Evolutionary conservation across 2,888 invertebrate genomes (phyloP).

Genomic region (Eurois occulta): DNA sequence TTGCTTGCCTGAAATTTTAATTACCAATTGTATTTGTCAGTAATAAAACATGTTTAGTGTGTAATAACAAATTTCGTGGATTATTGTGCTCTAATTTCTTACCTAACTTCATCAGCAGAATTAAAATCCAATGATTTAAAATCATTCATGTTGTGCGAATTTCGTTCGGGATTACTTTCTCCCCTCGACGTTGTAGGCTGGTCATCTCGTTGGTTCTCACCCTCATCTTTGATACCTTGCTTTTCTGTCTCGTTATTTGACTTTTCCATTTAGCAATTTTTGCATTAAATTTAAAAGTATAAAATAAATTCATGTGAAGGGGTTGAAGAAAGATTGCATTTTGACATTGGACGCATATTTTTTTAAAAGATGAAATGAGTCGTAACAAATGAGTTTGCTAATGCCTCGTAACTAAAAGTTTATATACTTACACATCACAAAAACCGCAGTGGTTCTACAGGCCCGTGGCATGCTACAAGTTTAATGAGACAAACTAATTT

Average conservation of each 20-base stretch:
- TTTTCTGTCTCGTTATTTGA: constrained; percentile 20
- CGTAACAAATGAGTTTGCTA: constrained; percentile 27
- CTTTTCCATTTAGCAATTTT: constrained; percentile 47
- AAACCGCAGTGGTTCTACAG: background rate
- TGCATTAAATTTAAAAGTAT: constrained; percentile 19
- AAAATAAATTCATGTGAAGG: constrained; percentile 12
- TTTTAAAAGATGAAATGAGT: background rate
- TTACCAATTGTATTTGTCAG: background rate
- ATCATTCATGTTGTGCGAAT: constrained; percentile 67
- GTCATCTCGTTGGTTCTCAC: constrained; percentile 28
- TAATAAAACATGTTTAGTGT: background rate
- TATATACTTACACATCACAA: background rate
- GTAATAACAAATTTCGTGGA: background rate
- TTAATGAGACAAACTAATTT: constrained; percentile 42
- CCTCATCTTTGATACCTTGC: constrained; percentile 13
- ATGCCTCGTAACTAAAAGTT: constrained; percentile 5
- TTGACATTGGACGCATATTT: constrained; percentile 12
- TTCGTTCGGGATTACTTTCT: constrained; percentile 17
- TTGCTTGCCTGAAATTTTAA: constrained; percentile 74
- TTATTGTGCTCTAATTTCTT: constrained; percentile 22
- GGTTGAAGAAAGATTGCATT: constrained; percentile 30
- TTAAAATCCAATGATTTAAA: constrained; percentile 72
- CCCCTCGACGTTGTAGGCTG: constrained; percentile 52
- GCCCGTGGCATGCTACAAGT: constrained; percentile 7
- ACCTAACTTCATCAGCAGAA: constrained; percentile 82